phyloP scores from a whole-genome alignment of 2,113 vertebrate genomes.

The Phaethon lepturus region DNA sequence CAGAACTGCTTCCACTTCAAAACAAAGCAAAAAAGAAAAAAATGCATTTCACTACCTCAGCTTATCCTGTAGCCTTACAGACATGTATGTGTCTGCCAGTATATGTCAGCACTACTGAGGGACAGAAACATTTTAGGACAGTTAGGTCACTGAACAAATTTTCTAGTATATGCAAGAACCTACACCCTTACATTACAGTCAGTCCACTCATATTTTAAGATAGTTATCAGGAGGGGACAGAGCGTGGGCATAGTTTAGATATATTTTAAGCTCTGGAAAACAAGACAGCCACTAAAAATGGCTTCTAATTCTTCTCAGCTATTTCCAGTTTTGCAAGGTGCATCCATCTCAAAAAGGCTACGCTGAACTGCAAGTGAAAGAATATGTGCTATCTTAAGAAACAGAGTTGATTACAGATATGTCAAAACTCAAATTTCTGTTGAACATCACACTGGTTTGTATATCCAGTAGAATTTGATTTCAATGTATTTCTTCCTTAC shows the following conservation, averaged over 20 bases:
- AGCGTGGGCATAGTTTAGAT: background rate
- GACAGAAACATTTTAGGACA: background rate
- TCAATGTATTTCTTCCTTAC: background rate
- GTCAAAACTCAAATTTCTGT: background rate
- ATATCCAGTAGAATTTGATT: background rate
- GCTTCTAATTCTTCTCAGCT: background rate
- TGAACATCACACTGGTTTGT: background rate
- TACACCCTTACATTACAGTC: background rate
- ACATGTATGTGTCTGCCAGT: background rate
- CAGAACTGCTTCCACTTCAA: background rate
- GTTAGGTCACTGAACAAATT: background rate
- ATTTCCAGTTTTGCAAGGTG: background rate
- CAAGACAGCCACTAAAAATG: background rate
- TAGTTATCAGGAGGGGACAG: background rate
- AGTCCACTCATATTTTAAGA: background rate
- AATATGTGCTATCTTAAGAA: background rate
- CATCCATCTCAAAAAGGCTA: background rate
- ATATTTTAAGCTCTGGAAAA: background rate
- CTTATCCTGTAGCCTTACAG: background rate
- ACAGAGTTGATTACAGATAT: background rate
- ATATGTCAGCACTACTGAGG: background rate
- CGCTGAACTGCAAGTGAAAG: background rate
- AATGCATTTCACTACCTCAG: background rate
- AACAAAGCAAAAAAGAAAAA: background rate
- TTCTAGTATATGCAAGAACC: background rate